Evolutionary conservation across 2,888 invertebrate genomes (phyloP).

Genomic region (Athetis lepigone): DNA sequence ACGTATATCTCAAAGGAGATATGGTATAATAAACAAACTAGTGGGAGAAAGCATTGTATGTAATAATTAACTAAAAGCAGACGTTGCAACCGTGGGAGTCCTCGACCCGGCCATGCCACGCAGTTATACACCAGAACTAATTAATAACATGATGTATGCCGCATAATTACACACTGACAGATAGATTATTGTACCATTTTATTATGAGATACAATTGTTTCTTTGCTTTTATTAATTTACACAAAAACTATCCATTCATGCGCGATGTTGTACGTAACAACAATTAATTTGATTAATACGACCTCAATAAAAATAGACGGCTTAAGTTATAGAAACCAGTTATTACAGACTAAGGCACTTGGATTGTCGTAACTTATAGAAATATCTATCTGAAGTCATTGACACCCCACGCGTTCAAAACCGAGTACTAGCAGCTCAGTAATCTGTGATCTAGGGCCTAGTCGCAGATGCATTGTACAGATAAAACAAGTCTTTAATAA

Average conservation of each 20-base stretch:
- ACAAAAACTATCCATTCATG: conserved; percentile 6
- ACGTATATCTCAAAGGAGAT: conserved; percentile 28
- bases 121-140: conserved; percentile 55
- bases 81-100: conserved; percentile 51
- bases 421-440: background rate
- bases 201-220: conserved; percentile 27
- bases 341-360: conserved; percentile 10
- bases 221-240: conserved; percentile 17
- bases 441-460: conserved; percentile 14
- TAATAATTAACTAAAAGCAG: conserved; percentile 47
- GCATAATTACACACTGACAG: conserved; percentile 40
- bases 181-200: conserved; percentile 18
- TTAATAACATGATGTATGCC: conserved; percentile 53
- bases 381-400: conserved; percentile 14
- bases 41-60: conserved; percentile 57
- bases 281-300: background rate
- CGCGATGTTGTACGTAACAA: background rate
- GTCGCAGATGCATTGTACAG: conserved; percentile 34
- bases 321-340: conserved; percentile 20
- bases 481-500: conserved; percentile 45
- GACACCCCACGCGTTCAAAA: conserved; percentile 37
- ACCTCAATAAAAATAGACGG: background rate
- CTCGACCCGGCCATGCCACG: conserved; percentile 40
- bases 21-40: conserved; percentile 46
- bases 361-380: conserved; percentile 29